Evolutionary conservation across 2,888 invertebrate species (phyloP), one percentile per base, ranked within the genome.

Genomic region (Cantharis nigra): DNA sequence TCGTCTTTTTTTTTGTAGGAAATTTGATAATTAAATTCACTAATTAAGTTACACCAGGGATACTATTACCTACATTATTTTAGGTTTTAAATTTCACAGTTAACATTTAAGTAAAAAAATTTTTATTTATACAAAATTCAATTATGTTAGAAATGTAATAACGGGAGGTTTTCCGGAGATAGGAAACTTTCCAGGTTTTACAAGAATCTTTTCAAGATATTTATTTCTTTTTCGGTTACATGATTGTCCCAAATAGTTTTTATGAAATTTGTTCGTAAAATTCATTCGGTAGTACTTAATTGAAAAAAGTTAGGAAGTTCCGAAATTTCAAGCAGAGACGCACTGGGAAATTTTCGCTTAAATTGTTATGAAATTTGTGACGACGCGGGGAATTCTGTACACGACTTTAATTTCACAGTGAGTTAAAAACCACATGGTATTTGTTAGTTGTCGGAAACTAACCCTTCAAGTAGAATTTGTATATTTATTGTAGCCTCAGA

Each of bases 391-490:
- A 5, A 49, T 49, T 9, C n/a, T 49, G 49, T 49, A n/a, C 10
- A 7, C n/a, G 13, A 49, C n/a, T n/a, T 49, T n/a, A 49, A 49
- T 49, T 49, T 49, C 1, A n/a, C 49, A n/a, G 5, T 49, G 26
- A 10, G 65, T 67, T 26, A 9, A 13, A 67, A 67, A 67, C 65
- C 65, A 67, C 26, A 67, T 67, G 65, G 65, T 67, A n/a, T 26
- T 67, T 67, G 23, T 67, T 67, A 23, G 65, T 26, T 67, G 65
- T 67, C 65, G 65, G 65, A 67, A 67, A 67, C 65, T 23, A 67
- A 20, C 65, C 65, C 26, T 23, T 23, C 65, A 67, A 14, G 26
- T 67, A 26, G n/a, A 13, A 23, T 20, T 67, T 67, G 65, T 67
- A 67, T 67, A 67, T 67, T 67, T 67, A 67, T 26, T 23, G 49